Base-by-base conservation (phyloP, 2,113 vertebrate species). In the Orthonyx spaldingii region DNA sequence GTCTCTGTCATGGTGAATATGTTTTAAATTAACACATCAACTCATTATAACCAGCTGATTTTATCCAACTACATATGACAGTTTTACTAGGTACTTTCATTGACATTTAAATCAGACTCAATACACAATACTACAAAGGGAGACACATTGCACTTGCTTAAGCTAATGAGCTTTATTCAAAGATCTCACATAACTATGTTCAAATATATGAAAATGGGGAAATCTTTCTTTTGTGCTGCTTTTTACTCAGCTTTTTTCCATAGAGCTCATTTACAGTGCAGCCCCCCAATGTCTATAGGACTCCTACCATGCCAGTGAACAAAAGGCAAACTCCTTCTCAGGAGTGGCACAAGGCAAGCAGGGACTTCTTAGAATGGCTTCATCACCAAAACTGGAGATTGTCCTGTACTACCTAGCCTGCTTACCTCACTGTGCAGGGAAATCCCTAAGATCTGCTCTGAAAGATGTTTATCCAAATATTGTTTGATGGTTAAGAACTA, bases 1-100 rank as follows among this genome's bases (percentile, higher is more conserved):
- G 82, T 84, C 87, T 91, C 83, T 96, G 96, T 97, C 91, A 97
- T 95, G 95, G 95, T 84, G 93, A 96, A 93, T 94, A 75, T 89
- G 93, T 78, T 91, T 76, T 75, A 96, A 92, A 95, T 92, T 96
- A 92, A 95, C 47, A 82, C 15, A 85, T 55, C 37, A 93, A 59
- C 52, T 95, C 84, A 96, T 95, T 95, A 89, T 94, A 95, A 77
- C 4, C 64, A 93, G 60, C 59, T 96, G 84, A 95, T 95, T 84
- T 94, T 94, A 93, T 89, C 49, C 63, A 94, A 46, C 47, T 70
- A 83, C 16, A 86, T 68, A 60, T 76, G 55, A 86, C 33, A 85
- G 59, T 57, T 92, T 95, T 89, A 95, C 64, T 81, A 75, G 6
- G 13, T 46, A 84, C 71, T 92, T 92, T 11, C 47, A 89, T 23